Evolutionary conservation across 2,888 invertebrate species (phyloP), one percentile per base, ranked within the genome.

Genomic region (Slavum lentiscoides): DNA sequence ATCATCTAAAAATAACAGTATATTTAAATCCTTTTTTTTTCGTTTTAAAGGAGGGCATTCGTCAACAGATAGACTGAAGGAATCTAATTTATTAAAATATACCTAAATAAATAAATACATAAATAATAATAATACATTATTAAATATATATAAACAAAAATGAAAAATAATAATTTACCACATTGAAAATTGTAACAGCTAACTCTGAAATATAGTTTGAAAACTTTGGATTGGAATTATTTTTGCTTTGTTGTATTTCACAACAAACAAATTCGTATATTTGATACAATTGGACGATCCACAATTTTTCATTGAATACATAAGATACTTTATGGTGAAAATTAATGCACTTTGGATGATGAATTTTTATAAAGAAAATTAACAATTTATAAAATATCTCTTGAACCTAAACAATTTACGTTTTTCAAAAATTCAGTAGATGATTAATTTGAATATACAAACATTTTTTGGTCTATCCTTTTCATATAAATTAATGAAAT

Each of bases 401-500:
- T 80, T 80, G 80, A 64, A 72, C 43, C 80, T 80, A 58, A 23
- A 80, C 9, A 70, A 21, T 37, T 69, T 58, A 55, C 0, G 2
- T 72, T 72, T 37, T 70, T 23, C 23, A 70, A 37, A 64, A 21
- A 67, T 67, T 59, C 19, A 53, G 30, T 1, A 17, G 23, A 2
- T 59, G 43, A 59, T 49, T 43, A 59, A 76, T 61, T 74, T 62
- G 1, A 43, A 4, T 19, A 55, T 21, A 80, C 77, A 21, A 43
- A 80, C 80, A 6, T 80, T 80, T 72, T 80, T 80, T 15, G 8
- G 39, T 23, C 72, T 53, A 58, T 58, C 55, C n/a, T 62, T 80
- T 58, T 80, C 62, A 72, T 80, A 80, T 0, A 80, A 80, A 72
- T 80, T 61, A 2, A 80, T 72, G 3, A 80, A 64, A 80, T 62